These are phyloP conservation scores for Chitala chitala DNA, from an alignment of 2,113 vertebrate species.

Conservation along the genomic window DNA sequence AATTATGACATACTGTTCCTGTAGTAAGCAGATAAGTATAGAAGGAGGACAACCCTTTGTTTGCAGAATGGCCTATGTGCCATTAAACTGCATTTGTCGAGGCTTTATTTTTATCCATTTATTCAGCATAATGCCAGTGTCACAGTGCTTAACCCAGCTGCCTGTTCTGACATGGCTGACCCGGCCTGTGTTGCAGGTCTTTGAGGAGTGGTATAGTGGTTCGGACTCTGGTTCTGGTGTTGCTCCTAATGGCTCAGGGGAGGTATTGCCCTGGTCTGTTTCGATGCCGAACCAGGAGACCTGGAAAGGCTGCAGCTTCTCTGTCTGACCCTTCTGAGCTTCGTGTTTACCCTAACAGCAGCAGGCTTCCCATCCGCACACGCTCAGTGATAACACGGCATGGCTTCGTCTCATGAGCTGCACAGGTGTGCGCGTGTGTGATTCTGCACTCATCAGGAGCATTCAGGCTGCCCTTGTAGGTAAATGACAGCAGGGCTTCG, in stretches of 20 bases:
- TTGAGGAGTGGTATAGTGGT: constrained; percentile 59
- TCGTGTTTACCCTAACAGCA: no score
- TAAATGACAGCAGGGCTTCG: no score
- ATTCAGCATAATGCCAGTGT: background rate
- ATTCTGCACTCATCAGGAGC: constrained; percentile 8
- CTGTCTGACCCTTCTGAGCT: constrained; percentile 9
- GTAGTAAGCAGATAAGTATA: no score
- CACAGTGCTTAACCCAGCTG: background rate
- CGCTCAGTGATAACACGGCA: background rate
- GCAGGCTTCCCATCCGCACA: background rate
- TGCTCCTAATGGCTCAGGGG: constrained; percentile 42
- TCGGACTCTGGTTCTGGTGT: constrained; percentile 47
- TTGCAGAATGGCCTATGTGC: no score
- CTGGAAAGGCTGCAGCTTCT: constrained; percentile 45
- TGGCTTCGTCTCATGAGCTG: background rate
- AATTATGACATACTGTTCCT: no score
- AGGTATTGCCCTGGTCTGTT: constrained; percentile 48
- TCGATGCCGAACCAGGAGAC: constrained; percentile 35
- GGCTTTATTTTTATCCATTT: background rate
- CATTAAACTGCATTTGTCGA: no score
- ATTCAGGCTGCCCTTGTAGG: background rate
- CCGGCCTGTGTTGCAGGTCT: constrained; percentile 49
- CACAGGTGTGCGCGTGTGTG: constrained; percentile 5
- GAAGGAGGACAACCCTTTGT: no score
- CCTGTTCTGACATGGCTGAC: constrained; percentile 7